phyloP scores from a whole-genome alignment of 2,888 invertebrate species.

The Rapana venosa region DNA sequence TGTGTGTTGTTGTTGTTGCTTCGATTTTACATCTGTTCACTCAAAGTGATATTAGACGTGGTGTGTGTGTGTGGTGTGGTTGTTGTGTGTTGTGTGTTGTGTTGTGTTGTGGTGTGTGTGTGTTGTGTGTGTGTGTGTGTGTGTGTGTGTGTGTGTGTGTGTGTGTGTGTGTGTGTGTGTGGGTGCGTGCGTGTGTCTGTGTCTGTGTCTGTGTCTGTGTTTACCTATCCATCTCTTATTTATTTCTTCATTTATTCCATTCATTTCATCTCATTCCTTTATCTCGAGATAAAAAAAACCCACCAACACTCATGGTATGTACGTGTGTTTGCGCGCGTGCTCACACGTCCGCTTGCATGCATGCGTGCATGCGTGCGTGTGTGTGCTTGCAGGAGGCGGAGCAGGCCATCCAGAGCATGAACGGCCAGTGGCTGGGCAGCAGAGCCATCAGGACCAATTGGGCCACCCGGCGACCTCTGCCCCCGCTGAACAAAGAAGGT shows the following conservation, averaged over 20 bases:
- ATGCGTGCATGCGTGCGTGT: background rate
- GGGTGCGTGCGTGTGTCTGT: background rate
- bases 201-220: background rate
- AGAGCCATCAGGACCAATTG: constrained; percentile 99
- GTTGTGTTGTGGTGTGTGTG: background rate
- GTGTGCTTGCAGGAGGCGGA: constrained; percentile 88
- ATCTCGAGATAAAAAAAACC: too few relatives aligned
- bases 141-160: too few relatives aligned
- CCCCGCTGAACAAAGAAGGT: constrained; percentile 75
- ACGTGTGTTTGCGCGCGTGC: background rate
- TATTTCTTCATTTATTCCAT: too few relatives aligned
- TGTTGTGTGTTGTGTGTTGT: constrained; percentile 15
- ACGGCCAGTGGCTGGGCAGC: constrained; percentile 99
- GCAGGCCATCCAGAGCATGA: constrained; percentile 98
- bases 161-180: too few relatives aligned
- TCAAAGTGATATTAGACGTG: too few relatives aligned
- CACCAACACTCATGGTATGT: background rate
- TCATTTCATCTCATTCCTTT: too few relatives aligned
- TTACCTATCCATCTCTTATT: background rate
- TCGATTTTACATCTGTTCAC: too few relatives aligned
- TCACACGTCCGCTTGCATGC: background rate
- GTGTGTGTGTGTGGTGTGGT: constrained; percentile 24
- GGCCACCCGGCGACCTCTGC: constrained; percentile 96
- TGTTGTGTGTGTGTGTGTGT: background rate
- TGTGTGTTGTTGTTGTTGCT: too few relatives aligned